Conservation (phyloP, 2,888 invertebrate species). For the Drosophila longiperda region DNA sequence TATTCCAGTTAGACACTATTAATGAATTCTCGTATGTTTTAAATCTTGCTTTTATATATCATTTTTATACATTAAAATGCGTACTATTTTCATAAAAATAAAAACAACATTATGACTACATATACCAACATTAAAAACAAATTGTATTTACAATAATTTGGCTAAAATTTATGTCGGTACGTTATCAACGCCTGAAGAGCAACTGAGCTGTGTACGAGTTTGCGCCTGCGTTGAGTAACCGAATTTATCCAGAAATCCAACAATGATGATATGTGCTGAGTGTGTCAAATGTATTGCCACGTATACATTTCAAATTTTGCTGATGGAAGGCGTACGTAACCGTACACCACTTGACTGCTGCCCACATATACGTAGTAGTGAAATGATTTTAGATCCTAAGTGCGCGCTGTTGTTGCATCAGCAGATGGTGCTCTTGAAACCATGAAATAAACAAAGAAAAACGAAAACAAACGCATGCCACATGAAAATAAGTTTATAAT, state of each 20-base stretch:
- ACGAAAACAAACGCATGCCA: constrained; percentile 5
- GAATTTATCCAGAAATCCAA: constrained; percentile 25
- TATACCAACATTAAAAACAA: not conserved
- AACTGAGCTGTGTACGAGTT: constrained; percentile 24
- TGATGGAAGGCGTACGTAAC: constrained; percentile 15
- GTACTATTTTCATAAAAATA: constrained; percentile 9
- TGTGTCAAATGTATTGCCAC: constrained; percentile 25
- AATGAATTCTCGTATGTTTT: constrained; percentile 29
- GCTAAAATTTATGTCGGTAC: no score
- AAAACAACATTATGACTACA: not conserved
- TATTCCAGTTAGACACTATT: constrained; percentile 12
- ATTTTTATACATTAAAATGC: not conserved
- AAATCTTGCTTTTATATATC: constrained; percentile 3
- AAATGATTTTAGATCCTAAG: not conserved
- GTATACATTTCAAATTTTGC: constrained; percentile 15
- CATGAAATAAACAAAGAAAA: constrained; percentile 1
- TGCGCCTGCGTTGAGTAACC: constrained; percentile 34
- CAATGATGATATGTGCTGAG: constrained; percentile 21
- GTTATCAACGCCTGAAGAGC: not conserved
- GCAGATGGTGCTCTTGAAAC: constrained; percentile 12
- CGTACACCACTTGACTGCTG: constrained; percentile 10
- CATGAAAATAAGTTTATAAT: constrained; percentile 4
- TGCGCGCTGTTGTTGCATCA: not conserved
- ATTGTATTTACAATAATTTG: not conserved
- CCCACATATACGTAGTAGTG: not conserved